Percentiles rank a stretch among this genome's conserved stretches.
Conservation (phyloP, 2,113 vertebrate genomes). For the Sardina pilchardus region DNA sequence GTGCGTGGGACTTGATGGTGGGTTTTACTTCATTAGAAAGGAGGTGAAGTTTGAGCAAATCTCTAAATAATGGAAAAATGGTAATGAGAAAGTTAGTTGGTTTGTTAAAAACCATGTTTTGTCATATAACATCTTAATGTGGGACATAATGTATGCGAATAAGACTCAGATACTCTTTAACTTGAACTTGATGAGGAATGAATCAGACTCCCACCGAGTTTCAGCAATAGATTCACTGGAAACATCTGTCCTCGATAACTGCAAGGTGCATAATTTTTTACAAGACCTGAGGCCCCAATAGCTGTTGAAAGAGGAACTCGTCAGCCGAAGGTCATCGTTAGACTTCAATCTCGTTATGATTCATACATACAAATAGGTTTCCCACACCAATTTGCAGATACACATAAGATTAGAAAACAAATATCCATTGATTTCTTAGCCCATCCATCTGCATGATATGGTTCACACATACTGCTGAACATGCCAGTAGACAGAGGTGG, state of each 20-base stretch:
- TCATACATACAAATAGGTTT: neutral
- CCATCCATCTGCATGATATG: no score
- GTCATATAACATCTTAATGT: no score
- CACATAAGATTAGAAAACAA: neutral
- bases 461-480: neutral
- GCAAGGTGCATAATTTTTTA: neutral
- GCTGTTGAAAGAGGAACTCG: neutral
- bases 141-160: neutral
- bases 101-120: no score
- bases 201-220: neutral
- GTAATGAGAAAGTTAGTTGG: no score
- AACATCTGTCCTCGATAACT: neutral
- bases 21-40: neutral
- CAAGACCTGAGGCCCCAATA: neutral
- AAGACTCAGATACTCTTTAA: neutral
- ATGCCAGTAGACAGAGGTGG: neutral
- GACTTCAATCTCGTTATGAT: neutral
- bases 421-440: neutral
- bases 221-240: neutral
- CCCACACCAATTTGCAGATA: neutral
- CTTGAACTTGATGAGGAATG: neutral
- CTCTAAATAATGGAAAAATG: neutral
- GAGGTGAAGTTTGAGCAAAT: neutral
- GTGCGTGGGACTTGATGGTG: neutral
- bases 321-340: neutral